Conservation (phyloP, 1,140 invertebrate species). For the Rhyacophila brunnea region DNA sequence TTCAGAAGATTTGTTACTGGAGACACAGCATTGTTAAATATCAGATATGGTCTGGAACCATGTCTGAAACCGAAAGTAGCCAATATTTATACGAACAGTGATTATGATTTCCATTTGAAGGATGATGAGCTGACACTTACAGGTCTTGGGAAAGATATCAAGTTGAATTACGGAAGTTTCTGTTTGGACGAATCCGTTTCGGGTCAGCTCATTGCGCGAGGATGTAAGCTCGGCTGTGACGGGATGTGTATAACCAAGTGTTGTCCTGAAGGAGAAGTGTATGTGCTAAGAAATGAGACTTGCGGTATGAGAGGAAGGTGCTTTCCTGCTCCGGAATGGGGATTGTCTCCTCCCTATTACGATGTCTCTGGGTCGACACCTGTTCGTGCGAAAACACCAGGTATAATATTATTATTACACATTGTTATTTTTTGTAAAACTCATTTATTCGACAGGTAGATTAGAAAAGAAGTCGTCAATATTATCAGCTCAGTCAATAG, state of each 20-base stretch:
- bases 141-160: not conserved
- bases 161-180: conserved; percentile 41
- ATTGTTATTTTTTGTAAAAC: too few relatives aligned
- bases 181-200: conserved; percentile 42
- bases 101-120: conserved; percentile 15
- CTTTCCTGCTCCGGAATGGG: conserved; percentile 2
- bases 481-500: too few relatives aligned
- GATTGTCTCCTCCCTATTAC: conserved; percentile 17
- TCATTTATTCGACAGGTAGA: too few relatives aligned
- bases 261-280: conserved; percentile 44
- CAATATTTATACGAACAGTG: conserved; percentile 3
- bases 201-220: conserved; percentile 39
- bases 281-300: conserved; percentile 20
- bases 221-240: conserved; percentile 42
- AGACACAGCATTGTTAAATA: conserved; percentile 6
- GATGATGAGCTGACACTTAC: conserved; percentile 7
- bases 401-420: too few relatives aligned
- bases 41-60: conserved; percentile 3
- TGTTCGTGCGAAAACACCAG: not conserved
- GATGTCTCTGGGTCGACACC: not conserved
- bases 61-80: conserved; percentile 14
- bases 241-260: conserved; percentile 48
- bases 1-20: conserved; percentile 7
- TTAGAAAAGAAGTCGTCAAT: too few relatives aligned
- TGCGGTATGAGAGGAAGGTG: not conserved